Evolutionary conservation across 2,113 vertebrate genomes (phyloP), one percentile per base, ranked within the genome.

Genomic region (Pleuronectes platessa): DNA sequence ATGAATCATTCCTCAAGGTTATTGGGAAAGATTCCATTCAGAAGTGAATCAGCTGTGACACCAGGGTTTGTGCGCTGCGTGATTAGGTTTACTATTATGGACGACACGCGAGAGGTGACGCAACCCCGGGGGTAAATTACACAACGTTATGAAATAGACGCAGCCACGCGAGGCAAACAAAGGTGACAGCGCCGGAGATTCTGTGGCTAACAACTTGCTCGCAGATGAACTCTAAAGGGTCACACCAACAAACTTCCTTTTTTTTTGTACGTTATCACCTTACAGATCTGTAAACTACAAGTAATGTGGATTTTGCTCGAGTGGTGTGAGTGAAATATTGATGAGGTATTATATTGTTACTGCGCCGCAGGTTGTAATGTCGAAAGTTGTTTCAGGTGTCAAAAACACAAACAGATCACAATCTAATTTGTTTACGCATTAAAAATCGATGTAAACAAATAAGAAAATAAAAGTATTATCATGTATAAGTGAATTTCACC

Each of bases 31-130:
- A 71, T 84, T 64, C 54, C 24, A 40, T 74, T 81, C 18, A 64
- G 18, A 69, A 67, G 84, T 74, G 76, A 83, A 74, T 87, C 63
- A 74, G 80, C 80, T 78, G 87, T 87, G 76, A 87, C 84, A 87
- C 79, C 27, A 61, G 60, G 60, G 66, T 65, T 82, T 74, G 40
- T 3, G 12, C 71, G 67, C 77, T 76, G 9, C 68, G 66, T 20
- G 54, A 68, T 87, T 68, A 68, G 76, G 37, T 86, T 79, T 77
- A 84, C 68, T 72, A 82, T 87, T 84, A 74, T 55, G 63, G 71
- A 67, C 54, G 42, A 78, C 75, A 65, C 7, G 67, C 27, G 35
- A 61, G 75, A 47, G 37, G 71, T 88, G 75, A 85, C 65, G 59
- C 64, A 83, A 77, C 62, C 56, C 56, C 7, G 80, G 42, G 18